Conservation (phyloP, 37 sponge, comb jelly and placozoan genomes). For the Agelas oroides region DNA sequence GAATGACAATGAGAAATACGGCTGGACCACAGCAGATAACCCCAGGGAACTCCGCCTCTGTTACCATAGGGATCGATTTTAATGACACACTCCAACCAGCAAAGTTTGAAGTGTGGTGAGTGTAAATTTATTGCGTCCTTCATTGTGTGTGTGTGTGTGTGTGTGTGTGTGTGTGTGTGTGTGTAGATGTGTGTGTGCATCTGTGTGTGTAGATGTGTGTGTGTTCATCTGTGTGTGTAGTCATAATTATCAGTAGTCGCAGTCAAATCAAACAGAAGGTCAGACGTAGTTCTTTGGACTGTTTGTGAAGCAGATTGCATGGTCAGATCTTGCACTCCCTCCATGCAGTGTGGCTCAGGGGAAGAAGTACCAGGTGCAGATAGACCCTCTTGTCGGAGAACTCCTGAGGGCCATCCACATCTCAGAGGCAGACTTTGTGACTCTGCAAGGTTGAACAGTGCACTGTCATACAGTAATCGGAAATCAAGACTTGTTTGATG, state of each 20-base stretch:
- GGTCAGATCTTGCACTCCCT: neutral
- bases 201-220: neutral
- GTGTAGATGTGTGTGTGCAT: too few relatives aligned
- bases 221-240: neutral
- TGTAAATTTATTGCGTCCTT: neutral
- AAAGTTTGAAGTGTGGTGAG: constrained; percentile 90
- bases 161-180: neutral
- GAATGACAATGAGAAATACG: constrained; percentile 73
- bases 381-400: constrained; percentile 92
- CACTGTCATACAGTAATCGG: too few relatives aligned
- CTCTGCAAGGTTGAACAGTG: constrained; percentile 60
- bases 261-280: too few relatives aligned
- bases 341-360: constrained; percentile 42
- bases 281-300: too few relatives aligned
- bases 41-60: constrained; percentile 58
- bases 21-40: constrained; percentile 38
- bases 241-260: too few relatives aligned
- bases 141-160: too few relatives aligned
- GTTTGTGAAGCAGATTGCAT: too few relatives aligned
- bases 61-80: constrained; percentile 88
- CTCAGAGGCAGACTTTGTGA: constrained; percentile 51
- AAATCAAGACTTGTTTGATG: too few relatives aligned
- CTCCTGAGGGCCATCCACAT: constrained; percentile 64
- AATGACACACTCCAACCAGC: constrained; percentile 97
- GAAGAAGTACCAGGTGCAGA: constrained; percentile 82